Base-by-base conservation (phyloP, 2,797 vertebrate genomes). In the Aselliscus stoliczkanus region DNA sequence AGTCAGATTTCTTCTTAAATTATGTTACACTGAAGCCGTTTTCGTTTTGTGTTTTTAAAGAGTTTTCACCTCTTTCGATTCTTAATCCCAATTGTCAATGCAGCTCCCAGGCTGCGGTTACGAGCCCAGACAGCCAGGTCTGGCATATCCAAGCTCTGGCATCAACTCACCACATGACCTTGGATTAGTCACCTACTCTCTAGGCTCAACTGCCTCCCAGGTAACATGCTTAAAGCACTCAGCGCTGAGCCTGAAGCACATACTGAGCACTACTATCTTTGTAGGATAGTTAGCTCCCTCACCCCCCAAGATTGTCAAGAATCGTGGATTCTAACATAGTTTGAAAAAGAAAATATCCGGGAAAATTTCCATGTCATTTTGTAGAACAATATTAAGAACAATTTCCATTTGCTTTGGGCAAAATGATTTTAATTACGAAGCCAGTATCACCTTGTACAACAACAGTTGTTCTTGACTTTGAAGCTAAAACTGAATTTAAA, bases 371-470 rank as follows among this genome's bases (percentile, higher is more conserved):
- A 21, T 14, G 60, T 62, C 75, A 72, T 72, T 72, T 83, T 73
- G 17, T 65, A 69, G 52, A 81, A 52, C 10, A 80, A 77, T 86
- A 81, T 80, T 82, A 96, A 70, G 44, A 95, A 73, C 73, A 83
- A 52, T 37, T 54, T 75, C 82, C 39, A 17, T 58, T 56, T 69
- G 83, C 75, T 93, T 76, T 54, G 21, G 62, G 42, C 21, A 90
- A 93, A 54, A 96, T 58, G 29, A 34, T 72, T 92, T 95, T 85
- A 52, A 93, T 79, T 64, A 93, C 1, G 11, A 70, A 93, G 60
- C 76, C 14, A 64, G 50, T 31, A n/a, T 47, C 67, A 67, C 39
- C 58, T 88, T 2, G 27, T 50, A 77, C 90, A 95, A 90, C 60
- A 95, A 79, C 29, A 64, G 31, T 56, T 69, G 15, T 56, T 52